phyloP scores from a whole-genome alignment of 2,888 invertebrate species.

The Neria commutata region DNA sequence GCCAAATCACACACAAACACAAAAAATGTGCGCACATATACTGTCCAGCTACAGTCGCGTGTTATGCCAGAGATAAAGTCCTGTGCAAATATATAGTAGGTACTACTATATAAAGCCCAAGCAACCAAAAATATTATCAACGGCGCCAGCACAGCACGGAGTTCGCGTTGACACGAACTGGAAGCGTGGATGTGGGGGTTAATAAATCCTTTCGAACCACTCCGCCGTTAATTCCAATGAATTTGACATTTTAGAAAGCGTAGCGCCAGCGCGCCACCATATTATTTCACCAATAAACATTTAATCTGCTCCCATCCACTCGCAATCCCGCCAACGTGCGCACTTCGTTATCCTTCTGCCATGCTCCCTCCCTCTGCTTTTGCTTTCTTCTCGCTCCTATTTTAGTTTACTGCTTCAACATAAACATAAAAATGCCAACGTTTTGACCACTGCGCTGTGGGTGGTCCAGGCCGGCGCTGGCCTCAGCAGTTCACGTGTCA shows the following conservation, averaged over 20 bases:
- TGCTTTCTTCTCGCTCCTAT: conserved; percentile 8
- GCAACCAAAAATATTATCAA: conserved; percentile 32
- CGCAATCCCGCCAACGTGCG: conserved; percentile 6
- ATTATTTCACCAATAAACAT: conserved; percentile 51
- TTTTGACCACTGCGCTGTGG: conserved; percentile 16
- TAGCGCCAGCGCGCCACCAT: conserved; percentile 26
- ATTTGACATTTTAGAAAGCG: conserved; percentile 19
- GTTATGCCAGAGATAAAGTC: conserved; percentile 27
- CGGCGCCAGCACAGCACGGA: conserved; percentile 14
- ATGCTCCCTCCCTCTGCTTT: not conserved
- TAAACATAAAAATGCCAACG: conserved; percentile 22
- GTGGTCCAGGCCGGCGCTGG: not conserved
- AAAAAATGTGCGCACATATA: conserved; percentile 3
- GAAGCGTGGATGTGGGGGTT: too few species aligned
- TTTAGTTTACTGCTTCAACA: conserved; percentile 19
- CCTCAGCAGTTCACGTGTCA: conserved; percentile 2
- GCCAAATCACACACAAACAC: conserved; percentile 14
- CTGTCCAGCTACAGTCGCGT: conserved; percentile 18
- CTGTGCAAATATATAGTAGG: too few species aligned
- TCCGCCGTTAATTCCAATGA: conserved; percentile 42
- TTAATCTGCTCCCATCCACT: conserved; percentile 43
- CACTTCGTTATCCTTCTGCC: conserved; percentile 22
- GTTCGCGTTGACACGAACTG: not conserved
- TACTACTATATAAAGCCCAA: conserved; percentile 13
- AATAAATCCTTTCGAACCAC: not conserved